Evolutionary conservation across 2,113 vertebrate species (phyloP).

Genomic region (Carassius carassius): DNA sequence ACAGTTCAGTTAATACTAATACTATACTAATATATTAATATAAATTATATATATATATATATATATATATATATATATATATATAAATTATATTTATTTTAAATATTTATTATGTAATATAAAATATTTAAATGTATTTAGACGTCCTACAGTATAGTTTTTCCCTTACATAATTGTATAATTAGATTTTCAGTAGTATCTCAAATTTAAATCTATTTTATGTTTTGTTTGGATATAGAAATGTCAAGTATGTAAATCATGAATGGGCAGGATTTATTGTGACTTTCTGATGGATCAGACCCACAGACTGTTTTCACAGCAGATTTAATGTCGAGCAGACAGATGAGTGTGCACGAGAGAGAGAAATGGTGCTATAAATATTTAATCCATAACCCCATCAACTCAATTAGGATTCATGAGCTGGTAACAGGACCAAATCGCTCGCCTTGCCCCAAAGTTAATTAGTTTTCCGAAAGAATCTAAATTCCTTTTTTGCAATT

Average conservation of each 20-base stretch:
- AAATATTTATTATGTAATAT: neutral
- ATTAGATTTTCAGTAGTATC: neutral
- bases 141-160: neutral
- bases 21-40: too few species aligned
- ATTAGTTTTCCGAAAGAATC: neutral
- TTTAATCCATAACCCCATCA: conserved; percentile 30
- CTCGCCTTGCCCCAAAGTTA: neutral
- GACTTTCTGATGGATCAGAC: neutral
- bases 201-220: neutral
- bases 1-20: too few species aligned
- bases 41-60: too few species aligned
- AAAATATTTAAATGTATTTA: neutral
- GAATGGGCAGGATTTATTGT: neutral
- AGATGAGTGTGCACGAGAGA: conserved; percentile 25
- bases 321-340: conserved; percentile 14
- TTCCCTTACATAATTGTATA: neutral
- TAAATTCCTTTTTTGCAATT: neutral
- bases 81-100: too few species aligned
- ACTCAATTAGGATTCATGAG: conserved; percentile 25
- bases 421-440: neutral
- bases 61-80: too few species aligned
- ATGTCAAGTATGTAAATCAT: neutral
- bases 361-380: conserved; percentile 40
- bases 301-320: neutral
- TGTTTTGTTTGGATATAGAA: neutral